Conservation (phyloP, 2,797 vertebrate species). For the Sebastes diploproa region DNA sequence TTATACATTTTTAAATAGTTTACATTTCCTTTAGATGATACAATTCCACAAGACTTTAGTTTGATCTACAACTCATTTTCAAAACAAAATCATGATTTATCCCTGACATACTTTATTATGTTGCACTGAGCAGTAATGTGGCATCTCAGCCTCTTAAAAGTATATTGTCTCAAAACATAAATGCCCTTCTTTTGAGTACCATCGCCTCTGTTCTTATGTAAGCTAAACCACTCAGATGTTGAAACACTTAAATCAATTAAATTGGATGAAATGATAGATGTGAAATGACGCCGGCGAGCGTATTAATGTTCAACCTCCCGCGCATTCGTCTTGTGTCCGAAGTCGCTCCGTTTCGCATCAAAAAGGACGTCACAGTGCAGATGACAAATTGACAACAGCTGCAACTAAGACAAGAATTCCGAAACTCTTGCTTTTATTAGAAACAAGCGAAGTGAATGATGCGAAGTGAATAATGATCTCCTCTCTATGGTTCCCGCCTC, state of each 20-base stretch:
- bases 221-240: not conserved
- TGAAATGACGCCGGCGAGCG: conserved; percentile 1
- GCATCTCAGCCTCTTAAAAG: not conserved
- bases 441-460: conserved; percentile 73
- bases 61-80: not conserved
- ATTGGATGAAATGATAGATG: conserved; percentile 16
- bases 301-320: conserved; percentile 15
- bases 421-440: conserved; percentile 73
- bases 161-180: not conserved
- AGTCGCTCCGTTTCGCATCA: conserved; percentile 48
- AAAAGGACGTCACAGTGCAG: conserved; percentile 26
- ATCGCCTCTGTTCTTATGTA: not conserved
- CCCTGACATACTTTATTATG: not conserved
- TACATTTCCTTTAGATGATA: not conserved
- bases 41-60: not conserved
- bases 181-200: not conserved
- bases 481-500: conserved; percentile 54
- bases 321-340: conserved; percentile 44
- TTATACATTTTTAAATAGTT: not conserved
- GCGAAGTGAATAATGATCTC: conserved; percentile 71
- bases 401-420: conserved; percentile 59
- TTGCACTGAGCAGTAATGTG: not conserved
- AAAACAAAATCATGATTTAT: not conserved
- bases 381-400: conserved; percentile 76
- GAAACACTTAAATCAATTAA: conserved; percentile 29